phyloP scores from a whole-genome alignment of 2,797 vertebrate genomes.

The Aplochiton taeniatus region DNA sequence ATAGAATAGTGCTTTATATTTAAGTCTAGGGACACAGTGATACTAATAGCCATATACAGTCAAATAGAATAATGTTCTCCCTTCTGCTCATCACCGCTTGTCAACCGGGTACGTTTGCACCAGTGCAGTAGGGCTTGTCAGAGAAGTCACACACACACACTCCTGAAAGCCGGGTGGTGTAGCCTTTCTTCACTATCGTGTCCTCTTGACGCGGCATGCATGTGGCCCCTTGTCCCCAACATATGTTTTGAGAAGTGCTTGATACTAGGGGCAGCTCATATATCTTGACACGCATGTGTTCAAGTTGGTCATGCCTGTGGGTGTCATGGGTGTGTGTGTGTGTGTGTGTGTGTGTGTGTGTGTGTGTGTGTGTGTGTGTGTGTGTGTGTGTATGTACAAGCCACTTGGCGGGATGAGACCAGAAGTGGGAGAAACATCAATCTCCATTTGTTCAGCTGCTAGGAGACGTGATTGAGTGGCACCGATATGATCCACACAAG shows the following conservation, averaged over 20 bases:
- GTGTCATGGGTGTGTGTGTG: conserved; percentile 10
- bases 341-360: conserved; percentile 10
- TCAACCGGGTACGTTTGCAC: conserved; percentile 20
- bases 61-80: too few relatives aligned
- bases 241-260: conserved; percentile 19
- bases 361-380: conserved; percentile 13
- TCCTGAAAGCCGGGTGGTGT: neutral
- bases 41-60: too few relatives aligned
- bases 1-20: too few relatives aligned
- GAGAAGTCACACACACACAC: neutral
- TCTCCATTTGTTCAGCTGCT: conserved; percentile 59
- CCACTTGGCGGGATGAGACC: conserved; percentile 38
- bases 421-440: conserved; percentile 38
- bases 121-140: conserved; percentile 5
- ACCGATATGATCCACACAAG: conserved; percentile 46
- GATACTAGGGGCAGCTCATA: conserved; percentile 42
- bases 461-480: conserved; percentile 50
- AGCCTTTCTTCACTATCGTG: neutral
- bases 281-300: conserved; percentile 47
- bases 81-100: conserved; percentile 19
- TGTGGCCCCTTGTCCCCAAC: conserved; percentile 9
- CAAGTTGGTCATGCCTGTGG: conserved; percentile 41
- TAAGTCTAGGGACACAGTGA: too few relatives aligned
- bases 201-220: neutral
- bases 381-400: conserved; percentile 27